These are phyloP conservation scores for Phocides pigmalion DNA, from an alignment of 1,140 invertebrate species.

Conservation along the genomic window DNA sequence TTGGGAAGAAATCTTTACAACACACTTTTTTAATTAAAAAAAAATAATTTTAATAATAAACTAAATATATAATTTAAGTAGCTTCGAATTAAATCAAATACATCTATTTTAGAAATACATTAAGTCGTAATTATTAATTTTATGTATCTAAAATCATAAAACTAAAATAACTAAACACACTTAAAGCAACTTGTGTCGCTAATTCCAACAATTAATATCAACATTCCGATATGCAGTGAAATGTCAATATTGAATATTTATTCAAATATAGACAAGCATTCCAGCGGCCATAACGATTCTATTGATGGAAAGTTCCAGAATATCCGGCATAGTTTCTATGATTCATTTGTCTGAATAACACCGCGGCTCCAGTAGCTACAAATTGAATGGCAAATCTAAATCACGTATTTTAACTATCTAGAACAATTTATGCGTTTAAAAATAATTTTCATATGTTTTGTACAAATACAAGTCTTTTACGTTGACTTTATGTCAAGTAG, in stretches of 20 bases:
- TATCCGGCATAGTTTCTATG: conserved; percentile 6
- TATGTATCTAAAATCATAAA: not conserved
- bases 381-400: conserved; percentile 3
- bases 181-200: not conserved
- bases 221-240: not conserved
- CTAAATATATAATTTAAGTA: too few species aligned
- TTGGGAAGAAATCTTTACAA: too few species aligned
- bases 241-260: conserved; percentile 3
- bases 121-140: too few species aligned
- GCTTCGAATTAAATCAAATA: too few species aligned
- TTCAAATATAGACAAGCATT: conserved; percentile 7
- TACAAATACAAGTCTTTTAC: too few species aligned
- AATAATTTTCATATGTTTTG: not conserved
- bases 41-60: too few species aligned
- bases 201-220: not conserved
- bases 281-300: conserved; percentile 5
- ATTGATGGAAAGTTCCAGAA: conserved; percentile 7
- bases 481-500: too few species aligned
- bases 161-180: not conserved
- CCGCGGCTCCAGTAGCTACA: not conserved
- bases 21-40: too few species aligned
- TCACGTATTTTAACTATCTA: not conserved
- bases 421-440: not conserved
- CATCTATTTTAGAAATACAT: too few species aligned
- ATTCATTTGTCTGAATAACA: not conserved